Evolutionary conservation across 2,888 invertebrate species (phyloP).

Genomic region (Ptilodon capucinus): DNA sequence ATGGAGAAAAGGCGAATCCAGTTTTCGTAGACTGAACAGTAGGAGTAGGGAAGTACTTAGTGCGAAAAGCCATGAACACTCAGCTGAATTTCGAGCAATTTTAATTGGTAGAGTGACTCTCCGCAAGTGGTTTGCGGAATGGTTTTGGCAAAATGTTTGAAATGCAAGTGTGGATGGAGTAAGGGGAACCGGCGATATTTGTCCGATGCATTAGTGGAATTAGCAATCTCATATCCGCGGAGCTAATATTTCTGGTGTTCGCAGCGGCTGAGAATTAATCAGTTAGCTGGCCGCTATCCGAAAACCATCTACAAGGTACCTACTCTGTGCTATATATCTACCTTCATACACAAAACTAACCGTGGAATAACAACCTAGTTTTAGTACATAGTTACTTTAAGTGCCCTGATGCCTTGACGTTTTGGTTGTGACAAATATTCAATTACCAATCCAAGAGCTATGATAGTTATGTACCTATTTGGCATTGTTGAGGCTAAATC

Average conservation of each 20-base stretch:
- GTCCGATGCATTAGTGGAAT: constrained; percentile 79
- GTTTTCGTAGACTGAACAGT: background rate
- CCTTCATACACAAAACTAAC: background rate
- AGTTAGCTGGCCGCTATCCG: constrained; percentile 56
- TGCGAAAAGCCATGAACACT: background rate
- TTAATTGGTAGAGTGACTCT: constrained; percentile 23
- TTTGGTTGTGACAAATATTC: too few species aligned
- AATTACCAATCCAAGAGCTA: too few species aligned
- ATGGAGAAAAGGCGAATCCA: too few species aligned
- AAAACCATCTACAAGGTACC: constrained; percentile 46
- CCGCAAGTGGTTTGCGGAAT: constrained; percentile 30
- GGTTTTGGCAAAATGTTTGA: constrained; percentile 48
- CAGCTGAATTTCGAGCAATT: constrained; percentile 6
- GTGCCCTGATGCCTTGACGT: too few species aligned
- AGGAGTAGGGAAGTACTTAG: background rate
- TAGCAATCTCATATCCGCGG: constrained; percentile 76
- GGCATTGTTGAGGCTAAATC: too few species aligned
- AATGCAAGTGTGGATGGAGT: constrained; percentile 54
- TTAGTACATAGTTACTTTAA: too few species aligned
- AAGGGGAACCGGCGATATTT: constrained; percentile 66
- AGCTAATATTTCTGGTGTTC: constrained; percentile 76
- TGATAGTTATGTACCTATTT: too few species aligned
- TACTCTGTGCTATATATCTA: constrained; percentile 46
- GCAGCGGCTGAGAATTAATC: constrained; percentile 73
- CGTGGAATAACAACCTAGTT: background rate